These are phyloP conservation scores for Loripinus fragilis DNA, from an alignment of 2,888 invertebrate species.

Conservation along the genomic window DNA sequence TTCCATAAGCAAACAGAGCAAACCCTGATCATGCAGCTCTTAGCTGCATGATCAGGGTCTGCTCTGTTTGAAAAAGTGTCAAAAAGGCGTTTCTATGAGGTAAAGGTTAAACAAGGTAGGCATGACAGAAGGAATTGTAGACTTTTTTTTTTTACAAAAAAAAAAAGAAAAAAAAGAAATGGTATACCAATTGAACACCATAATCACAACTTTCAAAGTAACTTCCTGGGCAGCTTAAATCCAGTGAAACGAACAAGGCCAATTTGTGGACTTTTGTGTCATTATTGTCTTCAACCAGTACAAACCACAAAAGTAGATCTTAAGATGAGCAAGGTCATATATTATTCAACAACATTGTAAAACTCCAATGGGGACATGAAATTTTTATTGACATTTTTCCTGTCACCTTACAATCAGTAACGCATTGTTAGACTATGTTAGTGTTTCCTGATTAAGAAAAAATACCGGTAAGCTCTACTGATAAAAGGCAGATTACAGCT, in stretches of 20 bases:
- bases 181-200: too few relatives aligned
- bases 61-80: background rate
- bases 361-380: background rate
- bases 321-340: slow-evolving; percentile 9
- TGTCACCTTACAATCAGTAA: background rate
- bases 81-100: too few relatives aligned
- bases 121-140: background rate
- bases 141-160: background rate
- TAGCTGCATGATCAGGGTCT: background rate
- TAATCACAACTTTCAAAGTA: too few relatives aligned
- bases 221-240: too few relatives aligned
- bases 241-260: too few relatives aligned
- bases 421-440: background rate
- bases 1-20: background rate
- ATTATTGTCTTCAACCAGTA: too few relatives aligned
- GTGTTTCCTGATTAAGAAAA: too few relatives aligned
- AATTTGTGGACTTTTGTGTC: too few relatives aligned
- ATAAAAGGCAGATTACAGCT: too few relatives aligned
- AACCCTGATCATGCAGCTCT: background rate
- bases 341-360: slow-evolving; percentile 12
- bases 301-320: background rate
- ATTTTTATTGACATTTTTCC: slow-evolving; percentile 4
- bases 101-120: background rate
- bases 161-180: too few relatives aligned
- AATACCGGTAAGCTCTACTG: too few relatives aligned